Percentiles rank a stretch among this genome's conserved stretches.
phyloP scores from a whole-genome alignment of 2,797 vertebrate genomes.

The Myotis myotis region DNA sequence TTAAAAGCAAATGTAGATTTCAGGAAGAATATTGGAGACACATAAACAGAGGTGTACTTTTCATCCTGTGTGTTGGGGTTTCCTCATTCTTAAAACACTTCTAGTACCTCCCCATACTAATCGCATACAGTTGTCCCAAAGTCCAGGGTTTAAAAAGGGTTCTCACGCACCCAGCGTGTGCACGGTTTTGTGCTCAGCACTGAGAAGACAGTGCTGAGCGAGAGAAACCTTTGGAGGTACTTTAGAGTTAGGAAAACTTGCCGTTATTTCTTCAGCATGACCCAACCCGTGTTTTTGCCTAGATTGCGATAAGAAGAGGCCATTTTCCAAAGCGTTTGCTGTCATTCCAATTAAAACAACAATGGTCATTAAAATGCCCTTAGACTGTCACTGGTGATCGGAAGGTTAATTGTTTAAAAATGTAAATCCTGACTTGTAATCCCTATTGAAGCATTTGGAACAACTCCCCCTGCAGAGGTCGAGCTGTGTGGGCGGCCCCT shows the following conservation, averaged over 20 bases:
- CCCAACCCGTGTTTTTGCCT: background rate
- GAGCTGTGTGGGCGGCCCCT: slow-evolving; percentile 80
- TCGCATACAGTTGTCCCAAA: background rate
- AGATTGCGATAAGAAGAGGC: slow-evolving; percentile 8
- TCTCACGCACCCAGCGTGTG: background rate
- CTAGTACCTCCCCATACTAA: background rate
- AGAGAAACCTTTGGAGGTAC: background rate
- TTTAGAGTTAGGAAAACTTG: background rate
- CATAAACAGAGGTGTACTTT: slow-evolving; percentile 31
- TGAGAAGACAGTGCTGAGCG: background rate
- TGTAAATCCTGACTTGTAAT: slow-evolving; percentile 69
- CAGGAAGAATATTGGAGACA: slow-evolving; percentile 61
- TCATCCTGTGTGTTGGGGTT: background rate
- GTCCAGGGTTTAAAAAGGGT: background rate
- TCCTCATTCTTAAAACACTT: background rate
- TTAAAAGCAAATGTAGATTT: slow-evolving; percentile 58
- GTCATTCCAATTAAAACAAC: slow-evolving; percentile 52
- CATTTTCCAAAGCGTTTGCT: slow-evolving; percentile 22
- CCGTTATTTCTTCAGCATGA: slow-evolving; percentile 19
- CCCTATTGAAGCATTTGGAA: slow-evolving; percentile 54
- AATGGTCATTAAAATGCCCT: slow-evolving; percentile 57
- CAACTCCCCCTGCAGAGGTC: slow-evolving; percentile 60
- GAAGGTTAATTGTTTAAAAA: slow-evolving; percentile 74
- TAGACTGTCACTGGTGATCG: slow-evolving; percentile 54
- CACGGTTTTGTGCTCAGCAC: background rate